Base-by-base conservation (phyloP, 2,113 vertebrate genomes). In the Dasypus novemcinctus region DNA sequence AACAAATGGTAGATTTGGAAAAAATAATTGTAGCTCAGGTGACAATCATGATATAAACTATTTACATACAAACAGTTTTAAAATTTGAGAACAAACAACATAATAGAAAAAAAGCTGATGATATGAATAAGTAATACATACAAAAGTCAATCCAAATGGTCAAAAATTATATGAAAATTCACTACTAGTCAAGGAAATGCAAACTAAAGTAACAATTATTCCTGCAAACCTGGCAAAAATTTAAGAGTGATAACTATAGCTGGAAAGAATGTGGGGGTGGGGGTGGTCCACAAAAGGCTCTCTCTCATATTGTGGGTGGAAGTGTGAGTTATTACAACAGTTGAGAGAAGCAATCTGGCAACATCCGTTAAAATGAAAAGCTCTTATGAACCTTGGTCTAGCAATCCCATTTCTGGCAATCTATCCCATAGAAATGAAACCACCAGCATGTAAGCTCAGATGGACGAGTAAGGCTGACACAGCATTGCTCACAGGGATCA, bases 401-500 rank as follows among this genome's bases (percentile, higher is more conserved):
- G 38, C 23, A 33, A 36, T 78, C 57, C 38, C 5, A 1, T 52
- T 68, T 38, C 12, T 18, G 21, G 64, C 59, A 54, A 38, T 7
- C 27, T 17, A n/a, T 20, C 14, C 36, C n/a, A 2, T 0, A 4
- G 43, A 18, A 12, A 59, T 0, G 57, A 59, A 64, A 23, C 17
- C 25, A 1, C 15, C 0, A 1, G 43, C 27, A 1, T 2, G 25
- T 46, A 3, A 2, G 14, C 33, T 31, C 57, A 0, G 0, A 49
- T 5, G 49, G 59, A 25, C 79, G 18, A 29, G 63, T 46, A 38
- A 0, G 69, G n/a, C 59, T 21, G 15, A 10, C 4, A 5, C 49
- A 7, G 64, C 36, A 1, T 23, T 41, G 1, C 31, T 36, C 75
- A 41, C 4, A 0, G 8, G 33, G 66, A 13, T 17, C 66, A 7